These are phyloP conservation scores for Lordiphosa fenestrarum DNA, from an alignment of 2,888 invertebrate genomes.

Conservation along the genomic window DNA sequence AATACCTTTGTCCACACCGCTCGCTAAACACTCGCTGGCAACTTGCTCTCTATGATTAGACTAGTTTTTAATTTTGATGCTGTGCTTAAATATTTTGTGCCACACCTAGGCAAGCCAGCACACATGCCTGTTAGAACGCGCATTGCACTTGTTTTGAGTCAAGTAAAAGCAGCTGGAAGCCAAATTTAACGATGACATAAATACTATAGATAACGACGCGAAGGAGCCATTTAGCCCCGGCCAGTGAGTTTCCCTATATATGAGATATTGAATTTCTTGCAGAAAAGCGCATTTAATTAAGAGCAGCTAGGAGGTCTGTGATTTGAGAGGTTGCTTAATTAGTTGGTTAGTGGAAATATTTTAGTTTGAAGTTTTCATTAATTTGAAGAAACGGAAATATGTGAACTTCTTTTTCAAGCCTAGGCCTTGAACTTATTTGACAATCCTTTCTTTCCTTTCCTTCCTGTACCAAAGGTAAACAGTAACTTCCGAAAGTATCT, in stretches of 20 bases:
- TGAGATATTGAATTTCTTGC: not conserved
- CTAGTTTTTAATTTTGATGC: constrained; percentile 69
- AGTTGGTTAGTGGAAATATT: no score
- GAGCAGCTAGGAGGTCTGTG: constrained; percentile 4
- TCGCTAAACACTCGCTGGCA: constrained; percentile 7
- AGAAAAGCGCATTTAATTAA: not conserved
- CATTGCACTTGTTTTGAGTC: constrained; percentile 43
- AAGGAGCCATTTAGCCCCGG: constrained; percentile 37
- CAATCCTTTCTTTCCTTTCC: no score
- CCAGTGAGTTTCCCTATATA: constrained; percentile 40
- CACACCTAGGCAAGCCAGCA: constrained; percentile 50
- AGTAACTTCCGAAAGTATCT: no score
- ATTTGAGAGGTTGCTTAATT: constrained; percentile 11
- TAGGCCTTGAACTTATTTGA: no score
- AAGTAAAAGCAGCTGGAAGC: constrained; percentile 65
- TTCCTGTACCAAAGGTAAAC: no score
- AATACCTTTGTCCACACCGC: constrained; percentile 13
- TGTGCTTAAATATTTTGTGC: constrained; percentile 69
- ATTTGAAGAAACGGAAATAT: no score
- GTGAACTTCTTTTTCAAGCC: no score
- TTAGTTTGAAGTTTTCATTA: no score
- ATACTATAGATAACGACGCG: constrained; percentile 65
- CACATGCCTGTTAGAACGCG: constrained; percentile 15
- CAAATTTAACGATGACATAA: constrained; percentile 71
- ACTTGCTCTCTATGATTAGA: constrained; percentile 60